Evolutionary conservation across 2,113 vertebrate species (phyloP).

Genomic region (Coptodon rendalli): DNA sequence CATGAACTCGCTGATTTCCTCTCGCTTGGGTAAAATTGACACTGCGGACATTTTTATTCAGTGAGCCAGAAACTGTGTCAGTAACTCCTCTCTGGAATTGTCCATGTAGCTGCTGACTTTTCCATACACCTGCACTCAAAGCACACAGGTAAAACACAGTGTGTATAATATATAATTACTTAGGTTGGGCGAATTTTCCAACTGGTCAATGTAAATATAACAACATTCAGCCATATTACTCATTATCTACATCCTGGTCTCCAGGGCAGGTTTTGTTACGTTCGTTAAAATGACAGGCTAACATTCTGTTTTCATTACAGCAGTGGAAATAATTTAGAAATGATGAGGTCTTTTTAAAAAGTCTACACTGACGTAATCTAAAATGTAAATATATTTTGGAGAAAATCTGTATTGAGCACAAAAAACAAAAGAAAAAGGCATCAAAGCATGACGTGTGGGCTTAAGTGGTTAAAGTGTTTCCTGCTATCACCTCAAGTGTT

Average conservation of each 20-base stretch:
- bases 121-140: not conserved
- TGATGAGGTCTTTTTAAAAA: not conserved
- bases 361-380: not conserved
- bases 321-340: not conserved
- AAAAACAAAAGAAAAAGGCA: not conserved
- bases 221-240: not conserved
- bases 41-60: not conserved
- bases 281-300: rapidly evolving
- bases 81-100: not conserved
- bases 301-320: not conserved
- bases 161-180: not conserved
- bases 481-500: not conserved
- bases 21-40: not conserved
- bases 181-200: not conserved
- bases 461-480: too few species aligned
- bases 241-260: not conserved
- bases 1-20: not conserved
- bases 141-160: not conserved
- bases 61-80: not conserved
- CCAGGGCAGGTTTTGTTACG: rapidly evolving
- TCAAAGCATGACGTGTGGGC: rapidly evolving
- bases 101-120: not conserved
- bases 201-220: not conserved
- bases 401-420: rapidly evolving
- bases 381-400: not conserved